Evolutionary conservation across 2,888 invertebrate genomes (phyloP), one percentile per base, ranked within the genome.

Genomic region (Noctua pronuba): DNA sequence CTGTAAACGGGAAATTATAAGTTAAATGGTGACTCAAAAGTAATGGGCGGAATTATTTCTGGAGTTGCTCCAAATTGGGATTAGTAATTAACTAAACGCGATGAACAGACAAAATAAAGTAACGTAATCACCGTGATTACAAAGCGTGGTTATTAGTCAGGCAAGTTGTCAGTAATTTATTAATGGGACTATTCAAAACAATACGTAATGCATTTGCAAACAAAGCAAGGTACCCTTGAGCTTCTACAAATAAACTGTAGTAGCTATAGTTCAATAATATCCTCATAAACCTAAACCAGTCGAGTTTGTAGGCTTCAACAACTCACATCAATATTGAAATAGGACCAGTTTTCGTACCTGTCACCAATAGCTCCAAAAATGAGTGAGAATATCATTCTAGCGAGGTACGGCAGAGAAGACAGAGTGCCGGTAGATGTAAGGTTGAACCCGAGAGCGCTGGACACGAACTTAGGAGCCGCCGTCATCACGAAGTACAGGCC

Each of bases 401-500:
- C 98, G 49, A 98, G 95, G 92, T 98, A 98, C 0, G 98, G 98
- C 75, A 98, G 90, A 5, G 98, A 97, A 0, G 98, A 97, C 6
- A 98, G 94, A 0, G 97, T 95, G 46, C 98, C 98, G 0, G 98
- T 98, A 28, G 98, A 97, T 0, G 97, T 97, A 16, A 98, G 93
- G 90, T 98, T 97, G 91, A 98, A 98, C 21, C 98, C 98, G 16
- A 98, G 94, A 0, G 98, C 97, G 86, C 98, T 98, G 58, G 98
- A 98, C 88, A 98, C 97, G 92, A 97, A 98, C 89, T 98, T 97
- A 2, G 98, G 98, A 24, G 98, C 98, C 0, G 98, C 98, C 0
- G 98, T 98, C 94, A 98, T 97, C 74, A 98, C 97, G 93, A 98
- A 98, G 94, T 98, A 98, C 7, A 98, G 90, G 0, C 98, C 98